Evolutionary conservation across 2,113 vertebrate species (phyloP).

Genomic region (Thoracochromis brauschi): DNA sequence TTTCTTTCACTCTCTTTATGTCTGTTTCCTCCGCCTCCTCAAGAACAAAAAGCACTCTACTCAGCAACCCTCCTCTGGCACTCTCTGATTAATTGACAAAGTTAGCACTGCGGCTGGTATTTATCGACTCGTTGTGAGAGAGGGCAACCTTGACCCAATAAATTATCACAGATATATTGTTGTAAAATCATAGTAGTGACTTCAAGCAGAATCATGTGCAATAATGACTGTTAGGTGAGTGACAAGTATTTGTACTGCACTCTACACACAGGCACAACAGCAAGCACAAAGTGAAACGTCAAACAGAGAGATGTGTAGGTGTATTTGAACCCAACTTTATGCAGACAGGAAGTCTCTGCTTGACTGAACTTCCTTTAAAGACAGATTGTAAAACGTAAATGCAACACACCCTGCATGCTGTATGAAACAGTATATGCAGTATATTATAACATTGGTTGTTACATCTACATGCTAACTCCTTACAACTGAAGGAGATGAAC

Average conservation of each 20-base stretch:
- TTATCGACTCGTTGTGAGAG: rapidly evolving
- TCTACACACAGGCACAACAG: background rate
- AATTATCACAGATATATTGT: background rate
- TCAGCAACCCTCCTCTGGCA: background rate
- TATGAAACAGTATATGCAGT: rapidly evolving
- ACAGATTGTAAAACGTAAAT: background rate
- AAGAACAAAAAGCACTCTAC: background rate
- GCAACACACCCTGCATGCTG: background rate
- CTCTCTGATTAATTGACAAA: background rate
- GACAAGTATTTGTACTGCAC: background rate
- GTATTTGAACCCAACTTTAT: background rate
- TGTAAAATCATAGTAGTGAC: rapidly evolving
- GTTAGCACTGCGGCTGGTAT: rapidly evolving
- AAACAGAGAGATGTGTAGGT: background rate
- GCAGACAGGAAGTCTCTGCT: background rate
- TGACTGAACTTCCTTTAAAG: background rate
- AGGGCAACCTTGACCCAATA: background rate
- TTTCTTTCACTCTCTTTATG: background rate
- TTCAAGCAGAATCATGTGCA: rapidly evolving
- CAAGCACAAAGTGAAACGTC: background rate
- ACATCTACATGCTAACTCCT: background rate
- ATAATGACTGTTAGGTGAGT: rapidly evolving
- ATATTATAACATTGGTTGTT: rapidly evolving
- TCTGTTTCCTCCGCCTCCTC: background rate
- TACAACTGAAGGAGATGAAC: background rate